Evolutionary conservation across 2,888 invertebrate species (phyloP), one percentile per base, ranked within the genome.

Genomic region (Sepioteuthis lessoniana): DNA sequence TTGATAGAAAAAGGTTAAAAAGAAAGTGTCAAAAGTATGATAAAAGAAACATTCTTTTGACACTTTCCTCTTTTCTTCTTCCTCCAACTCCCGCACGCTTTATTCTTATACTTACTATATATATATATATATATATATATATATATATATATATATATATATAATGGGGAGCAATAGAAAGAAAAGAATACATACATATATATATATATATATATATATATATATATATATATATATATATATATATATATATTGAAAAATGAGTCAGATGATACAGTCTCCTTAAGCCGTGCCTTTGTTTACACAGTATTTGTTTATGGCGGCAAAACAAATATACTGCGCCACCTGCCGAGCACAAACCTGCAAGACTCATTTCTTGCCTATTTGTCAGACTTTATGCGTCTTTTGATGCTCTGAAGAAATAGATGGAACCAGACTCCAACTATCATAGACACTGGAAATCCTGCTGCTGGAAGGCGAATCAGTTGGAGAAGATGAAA

Each of bases 341-440:
- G 76, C 76, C 76, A 76, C 76, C 76, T 76, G 76, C 76, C 19
- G 76, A 76, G 76, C 76, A n/a, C n/a, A n/a, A 76, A 76, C n/a
- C 76, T 76, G 76, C 76, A 76, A 76, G 76, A 76, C n/a, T 76
- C n/a, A 76, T 76, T 76, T 76, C 76, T 76, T 35, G 76, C 76
- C 76, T n/a, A n/a, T n/a, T n/a, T 35, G 35, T 76, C 76, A 35
- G n/a, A 13, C 35, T 76, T 76, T n/a, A 35, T 76, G n/a, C n/a
- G n/a, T 35, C 31, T 76, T 76, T 76, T 76, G 76, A 76, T 10
- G n/a, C 76, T 76, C 35, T n/a, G 16, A n/a, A n/a, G 76, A 35
- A n/a, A n/a, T 16, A n/a, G 76, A 76, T 76, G 35, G 76, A n/a
- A 76, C n/a, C 76, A 35, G 76, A 35, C 16, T n/a, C 16, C n/a